Base-by-base conservation (phyloP, 1,140 invertebrate genomes). In the Neomicropteryx cornuta region DNA sequence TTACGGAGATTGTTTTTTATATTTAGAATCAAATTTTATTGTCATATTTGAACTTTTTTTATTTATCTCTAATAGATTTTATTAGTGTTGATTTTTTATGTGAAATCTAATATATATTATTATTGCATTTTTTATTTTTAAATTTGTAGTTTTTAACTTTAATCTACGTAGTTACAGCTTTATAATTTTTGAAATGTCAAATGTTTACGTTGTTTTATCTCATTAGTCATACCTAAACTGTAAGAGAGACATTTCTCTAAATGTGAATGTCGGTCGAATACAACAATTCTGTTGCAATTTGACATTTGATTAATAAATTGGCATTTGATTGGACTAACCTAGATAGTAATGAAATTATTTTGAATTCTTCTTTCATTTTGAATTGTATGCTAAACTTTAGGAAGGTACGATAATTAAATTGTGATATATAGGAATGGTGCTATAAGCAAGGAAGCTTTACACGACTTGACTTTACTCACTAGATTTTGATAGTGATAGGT, bases 1-100 rank as follows among this genome's bases (percentile, higher is more conserved):
- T 66, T 68, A 68, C 63, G 63, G 62, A 67, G 63, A 67, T 68
- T 67, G 64, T 68, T 68, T 67, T 65, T 66, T 66, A 67, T 66
- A 67, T 60, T 68, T 66, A 66, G 60, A 68, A 41, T 64, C 39
- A 65, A 67, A 66, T 66, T 63, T 57, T 68, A 68, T 68, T 64
- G 66, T 65, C 66, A 65, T 63, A 66, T 66, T 66, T 66, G 60
- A 65, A 37, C 62, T 62, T 66, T 65, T 48, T 45, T 42, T 50
- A 48, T 50, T 47, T 65, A 66, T 66, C 63, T 66, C 58, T 61
- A 56, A 60, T 67, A 60, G 60, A 60, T 62, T 67, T 68, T 68
- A 68, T 66, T 65, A 62, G 60, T 65, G 66, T 68, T 68, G 66
- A 66, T 68, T 68, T 64, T 68, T 68, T 68, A 67, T 62, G 60